phyloP scores from a whole-genome alignment of 1,140 invertebrate genomes.

The Drosophila elegans region DNA sequence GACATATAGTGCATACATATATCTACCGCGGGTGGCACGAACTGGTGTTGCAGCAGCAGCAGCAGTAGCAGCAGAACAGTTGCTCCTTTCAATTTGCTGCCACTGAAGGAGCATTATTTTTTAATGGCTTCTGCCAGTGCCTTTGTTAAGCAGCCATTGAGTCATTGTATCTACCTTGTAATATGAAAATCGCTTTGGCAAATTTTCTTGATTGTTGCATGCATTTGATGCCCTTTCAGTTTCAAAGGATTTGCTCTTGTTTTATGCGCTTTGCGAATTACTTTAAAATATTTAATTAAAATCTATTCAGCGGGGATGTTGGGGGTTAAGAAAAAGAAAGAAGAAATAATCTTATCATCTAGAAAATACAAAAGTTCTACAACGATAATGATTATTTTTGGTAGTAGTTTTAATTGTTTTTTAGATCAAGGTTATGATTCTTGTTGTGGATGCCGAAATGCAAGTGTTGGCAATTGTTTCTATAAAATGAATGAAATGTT shows the following conservation, averaged over 20 bases:
- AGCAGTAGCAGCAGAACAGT: slow-evolving; percentile 10
- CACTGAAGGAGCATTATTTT: slow-evolving; percentile 48
- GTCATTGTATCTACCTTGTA: slow-evolving; percentile 51
- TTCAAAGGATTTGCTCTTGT: background rate
- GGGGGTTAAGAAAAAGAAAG: too few relatives aligned
- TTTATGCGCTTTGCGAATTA: too few relatives aligned
- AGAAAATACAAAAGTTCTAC: too few relatives aligned
- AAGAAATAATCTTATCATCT: too few relatives aligned
- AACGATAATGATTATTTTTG: too few relatives aligned
- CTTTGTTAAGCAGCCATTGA: slow-evolving; percentile 45
- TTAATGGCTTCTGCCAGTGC: slow-evolving; percentile 41
- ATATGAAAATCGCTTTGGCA: slow-evolving; percentile 28
- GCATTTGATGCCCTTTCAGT: slow-evolving; percentile 15
- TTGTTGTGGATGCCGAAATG: too few relatives aligned
- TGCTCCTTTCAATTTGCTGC: slow-evolving; percentile 52
- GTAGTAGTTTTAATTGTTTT: too few relatives aligned
- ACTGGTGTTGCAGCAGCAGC: background rate
- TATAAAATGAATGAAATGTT: too few relatives aligned
- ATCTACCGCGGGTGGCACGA: background rate
- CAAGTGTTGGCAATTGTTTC: too few relatives aligned
- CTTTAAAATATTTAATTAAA: background rate
- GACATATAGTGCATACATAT: slow-evolving; percentile 27
- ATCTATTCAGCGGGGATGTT: too few relatives aligned
- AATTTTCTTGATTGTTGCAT: slow-evolving; percentile 46
- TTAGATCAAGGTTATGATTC: too few relatives aligned